Evolutionary conservation across 1,140 invertebrate species (phyloP).

Genomic region (Tachypleus tridentatus): DNA sequence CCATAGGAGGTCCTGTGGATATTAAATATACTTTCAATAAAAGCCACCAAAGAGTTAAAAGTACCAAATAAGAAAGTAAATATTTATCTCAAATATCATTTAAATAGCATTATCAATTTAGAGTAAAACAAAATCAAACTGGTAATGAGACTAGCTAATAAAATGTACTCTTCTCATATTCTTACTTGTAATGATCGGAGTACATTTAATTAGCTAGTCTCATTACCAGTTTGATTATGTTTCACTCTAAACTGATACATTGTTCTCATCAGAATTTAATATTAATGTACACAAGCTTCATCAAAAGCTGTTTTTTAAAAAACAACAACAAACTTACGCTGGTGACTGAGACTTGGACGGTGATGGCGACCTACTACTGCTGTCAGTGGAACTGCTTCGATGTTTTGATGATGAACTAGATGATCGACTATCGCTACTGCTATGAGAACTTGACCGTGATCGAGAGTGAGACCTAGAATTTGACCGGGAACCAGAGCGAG

Average conservation of each 20-base stretch:
- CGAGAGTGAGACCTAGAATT: constrained; percentile 35
- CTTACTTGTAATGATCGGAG: no score
- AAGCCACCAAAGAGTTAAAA: no score
- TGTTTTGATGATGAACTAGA: constrained; percentile 22
- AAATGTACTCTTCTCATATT: neutral
- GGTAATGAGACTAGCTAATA: neutral
- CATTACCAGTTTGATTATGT: no score
- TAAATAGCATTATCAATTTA: no score
- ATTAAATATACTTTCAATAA: neutral
- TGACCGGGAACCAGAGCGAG: constrained; percentile 33
- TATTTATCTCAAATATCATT: no score
- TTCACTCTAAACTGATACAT: no score
- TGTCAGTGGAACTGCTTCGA: constrained; percentile 20
- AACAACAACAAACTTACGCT: constrained; percentile 19
- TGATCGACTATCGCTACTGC: constrained; percentile 20
- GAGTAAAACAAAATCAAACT: no score
- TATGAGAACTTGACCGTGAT: constrained; percentile 20
- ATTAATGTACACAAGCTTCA: no score
- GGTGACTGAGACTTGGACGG: constrained; percentile 25
- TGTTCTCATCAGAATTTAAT: no score
- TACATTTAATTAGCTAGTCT: no score
- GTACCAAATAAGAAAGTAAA: no score
- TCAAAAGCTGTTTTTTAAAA: neutral
- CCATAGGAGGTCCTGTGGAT: constrained; percentile 17
- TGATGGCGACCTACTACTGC: constrained; percentile 21